phyloP scores from a whole-genome alignment of 2,888 invertebrate species.

The Synergus gifuensis region DNA sequence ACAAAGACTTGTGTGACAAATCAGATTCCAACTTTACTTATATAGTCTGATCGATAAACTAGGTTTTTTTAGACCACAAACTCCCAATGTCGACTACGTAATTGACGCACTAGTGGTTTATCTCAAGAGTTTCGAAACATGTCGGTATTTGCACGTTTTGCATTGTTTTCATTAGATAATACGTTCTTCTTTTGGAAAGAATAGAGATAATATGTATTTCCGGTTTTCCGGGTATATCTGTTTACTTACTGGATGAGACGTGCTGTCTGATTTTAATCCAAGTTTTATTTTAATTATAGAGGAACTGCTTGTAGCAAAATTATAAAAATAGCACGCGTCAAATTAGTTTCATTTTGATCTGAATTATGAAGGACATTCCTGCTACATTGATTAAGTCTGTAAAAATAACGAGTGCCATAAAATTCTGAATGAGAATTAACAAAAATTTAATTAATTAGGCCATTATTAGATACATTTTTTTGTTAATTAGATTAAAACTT shows the following conservation, averaged over 20 bases:
- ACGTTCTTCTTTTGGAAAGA: background rate
- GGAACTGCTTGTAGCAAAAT: background rate
- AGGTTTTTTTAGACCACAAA: constrained; percentile 28
- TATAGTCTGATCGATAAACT: constrained; percentile 42
- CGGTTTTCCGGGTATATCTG: background rate
- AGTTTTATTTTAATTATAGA: too few relatives aligned
- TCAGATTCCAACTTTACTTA: constrained; percentile 32
- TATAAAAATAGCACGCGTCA: background rate
- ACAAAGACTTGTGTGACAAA: constrained; percentile 29
- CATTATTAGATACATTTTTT: too few relatives aligned
- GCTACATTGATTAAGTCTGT: background rate
- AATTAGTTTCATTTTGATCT: background rate
- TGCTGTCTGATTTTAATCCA: too few relatives aligned
- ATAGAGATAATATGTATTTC: background rate
- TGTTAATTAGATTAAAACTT: too few relatives aligned
- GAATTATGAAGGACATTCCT: background rate
- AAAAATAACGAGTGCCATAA: background rate
- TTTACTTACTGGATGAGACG: background rate
- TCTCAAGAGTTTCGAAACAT: constrained; percentile 25
- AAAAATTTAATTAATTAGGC: background rate
- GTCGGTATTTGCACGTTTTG: constrained; percentile 3
- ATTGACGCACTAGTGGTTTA: constrained; percentile 6
- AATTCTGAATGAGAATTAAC: background rate
- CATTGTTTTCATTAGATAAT: constrained; percentile 19
- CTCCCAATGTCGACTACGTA: constrained; percentile 26